These are phyloP conservation scores for Harpalus rufipes DNA, from an alignment of 2,888 invertebrate species.

Conservation along the genomic window DNA sequence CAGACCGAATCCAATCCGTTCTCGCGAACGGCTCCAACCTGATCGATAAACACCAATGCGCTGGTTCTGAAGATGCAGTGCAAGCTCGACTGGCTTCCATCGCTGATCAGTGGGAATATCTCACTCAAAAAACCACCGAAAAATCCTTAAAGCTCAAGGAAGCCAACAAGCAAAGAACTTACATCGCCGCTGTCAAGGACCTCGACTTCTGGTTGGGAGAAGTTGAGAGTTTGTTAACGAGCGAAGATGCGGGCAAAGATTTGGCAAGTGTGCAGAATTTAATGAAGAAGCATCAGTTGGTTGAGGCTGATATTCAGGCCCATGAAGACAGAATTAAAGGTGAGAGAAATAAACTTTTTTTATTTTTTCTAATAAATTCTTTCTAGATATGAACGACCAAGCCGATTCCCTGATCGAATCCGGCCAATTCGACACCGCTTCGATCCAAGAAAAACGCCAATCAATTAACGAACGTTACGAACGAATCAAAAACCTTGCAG, in stretches of 20 bases:
- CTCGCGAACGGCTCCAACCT: conserved; percentile 96
- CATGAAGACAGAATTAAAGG: conserved; percentile 96
- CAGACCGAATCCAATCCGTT: conserved; percentile 97
- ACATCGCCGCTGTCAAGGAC: conserved; percentile 99
- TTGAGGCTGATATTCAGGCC: conserved; percentile 98
- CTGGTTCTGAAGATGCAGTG: conserved; percentile 98
- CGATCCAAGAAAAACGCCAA: conserved; percentile 95
- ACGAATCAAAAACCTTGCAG: conserved; percentile 93
- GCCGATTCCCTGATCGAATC: conserved; percentile 97
- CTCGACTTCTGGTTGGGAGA: conserved; percentile 99
- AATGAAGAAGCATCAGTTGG: conserved; percentile 98
- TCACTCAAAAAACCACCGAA: conserved; percentile 98
- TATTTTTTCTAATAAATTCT: too few relatives aligned
- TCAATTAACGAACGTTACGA: conserved; percentile 98
- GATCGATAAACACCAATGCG: conserved; percentile 97
- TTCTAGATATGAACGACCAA: conserved; percentile 93
- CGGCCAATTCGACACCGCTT: conserved; percentile 98
- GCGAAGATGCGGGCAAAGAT: conserved; percentile 98
- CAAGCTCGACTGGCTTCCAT: conserved; percentile 94
- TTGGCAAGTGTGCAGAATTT: conserved; percentile 98
- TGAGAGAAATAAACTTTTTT: conserved; percentile 71
- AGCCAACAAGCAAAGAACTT: conserved; percentile 99
- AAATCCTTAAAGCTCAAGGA: conserved; percentile 99
- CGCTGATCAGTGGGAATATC: conserved; percentile 98
- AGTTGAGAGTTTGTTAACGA: conserved; percentile 96